Evolutionary conservation across 1,140 invertebrate genomes (phyloP).

Genomic region (Pteromalus puparum): DNA sequence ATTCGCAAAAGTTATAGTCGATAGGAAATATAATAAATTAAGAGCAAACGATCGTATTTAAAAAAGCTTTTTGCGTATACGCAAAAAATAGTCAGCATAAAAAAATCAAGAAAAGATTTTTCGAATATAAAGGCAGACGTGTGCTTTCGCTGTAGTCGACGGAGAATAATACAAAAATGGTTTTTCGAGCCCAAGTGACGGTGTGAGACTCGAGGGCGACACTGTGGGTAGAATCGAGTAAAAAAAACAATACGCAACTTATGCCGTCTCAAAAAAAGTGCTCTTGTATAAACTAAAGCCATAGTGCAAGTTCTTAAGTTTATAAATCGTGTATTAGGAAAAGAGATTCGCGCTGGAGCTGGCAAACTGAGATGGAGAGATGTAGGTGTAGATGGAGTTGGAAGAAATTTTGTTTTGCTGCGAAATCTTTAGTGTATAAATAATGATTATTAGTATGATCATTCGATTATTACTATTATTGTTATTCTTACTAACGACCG

Average conservation of each 20-base stretch:
- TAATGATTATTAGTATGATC: constrained; percentile 48
- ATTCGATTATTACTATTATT: constrained; percentile 58
- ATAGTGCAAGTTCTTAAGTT: constrained; percentile 51
- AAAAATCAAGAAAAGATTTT: neutral
- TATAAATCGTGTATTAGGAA: neutral
- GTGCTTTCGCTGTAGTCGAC: neutral
- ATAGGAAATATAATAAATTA: neutral
- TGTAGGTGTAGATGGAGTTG: neutral
- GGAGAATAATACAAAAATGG: constrained; percentile 5
- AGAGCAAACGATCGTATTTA: neutral
- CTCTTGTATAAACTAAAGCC: constrained; percentile 65
- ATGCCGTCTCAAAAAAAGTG: constrained; percentile 71
- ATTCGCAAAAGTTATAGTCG: neutral
- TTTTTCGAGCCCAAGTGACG: constrained; percentile 42
- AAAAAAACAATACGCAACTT: constrained; percentile 57
- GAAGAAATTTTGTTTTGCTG: constrained; percentile 10
- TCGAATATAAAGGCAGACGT: neutral
- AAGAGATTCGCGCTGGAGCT: neutral
- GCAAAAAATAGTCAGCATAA: neutral
- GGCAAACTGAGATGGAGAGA: neutral
- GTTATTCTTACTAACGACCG: constrained; percentile 54
- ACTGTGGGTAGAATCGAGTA: constrained; percentile 34
- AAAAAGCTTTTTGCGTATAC: neutral
- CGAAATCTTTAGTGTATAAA: constrained; percentile 18
- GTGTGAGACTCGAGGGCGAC: constrained; percentile 45